Conservation (phyloP, 35 echinoderm and acorn worm genomes). For the Anneissia japonica region DNA sequence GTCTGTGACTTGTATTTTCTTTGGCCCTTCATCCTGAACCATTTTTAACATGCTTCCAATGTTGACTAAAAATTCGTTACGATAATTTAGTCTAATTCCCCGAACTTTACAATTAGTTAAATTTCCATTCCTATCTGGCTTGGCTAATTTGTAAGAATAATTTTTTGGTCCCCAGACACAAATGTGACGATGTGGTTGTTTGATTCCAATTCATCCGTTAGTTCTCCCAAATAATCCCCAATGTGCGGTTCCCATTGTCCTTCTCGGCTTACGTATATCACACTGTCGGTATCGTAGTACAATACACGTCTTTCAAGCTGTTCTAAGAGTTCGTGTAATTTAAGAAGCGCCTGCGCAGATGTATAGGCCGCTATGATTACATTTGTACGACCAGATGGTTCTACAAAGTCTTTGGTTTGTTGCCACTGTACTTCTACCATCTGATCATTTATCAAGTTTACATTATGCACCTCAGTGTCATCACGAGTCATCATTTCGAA, state of each 20-base stretch:
- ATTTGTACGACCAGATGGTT: constrained; percentile 17
- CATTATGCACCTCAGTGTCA: neutral
- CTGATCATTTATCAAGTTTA: constrained; percentile 10
- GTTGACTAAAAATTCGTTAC: constrained; percentile 22
- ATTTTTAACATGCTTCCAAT: too few relatives aligned
- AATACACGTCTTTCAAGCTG: neutral
- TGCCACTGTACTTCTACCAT: constrained; percentile 4
- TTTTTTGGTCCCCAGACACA: constrained; percentile 32
- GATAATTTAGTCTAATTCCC: constrained; percentile 41
- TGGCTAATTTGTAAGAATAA: constrained; percentile 43
- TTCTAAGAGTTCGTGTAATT: neutral
- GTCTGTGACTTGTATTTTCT: too few relatives aligned
- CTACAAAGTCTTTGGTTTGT: neutral
- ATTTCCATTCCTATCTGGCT: too few relatives aligned
- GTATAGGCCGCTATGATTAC: constrained; percentile 50
- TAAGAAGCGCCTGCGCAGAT: constrained; percentile 34
- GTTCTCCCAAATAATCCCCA: constrained; percentile 49
- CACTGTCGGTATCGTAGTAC: constrained; percentile 14
- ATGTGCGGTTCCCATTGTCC: neutral
- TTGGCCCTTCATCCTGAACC: too few relatives aligned
- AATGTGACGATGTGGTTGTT: constrained; percentile 36
- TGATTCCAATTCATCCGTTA: constrained; percentile 47
- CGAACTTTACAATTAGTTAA: constrained; percentile 32
- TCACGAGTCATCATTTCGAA: neutral
- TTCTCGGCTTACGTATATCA: neutral